Conservation (phyloP, 2,797 vertebrate genomes). For the Schizothorax lantsangensis region DNA sequence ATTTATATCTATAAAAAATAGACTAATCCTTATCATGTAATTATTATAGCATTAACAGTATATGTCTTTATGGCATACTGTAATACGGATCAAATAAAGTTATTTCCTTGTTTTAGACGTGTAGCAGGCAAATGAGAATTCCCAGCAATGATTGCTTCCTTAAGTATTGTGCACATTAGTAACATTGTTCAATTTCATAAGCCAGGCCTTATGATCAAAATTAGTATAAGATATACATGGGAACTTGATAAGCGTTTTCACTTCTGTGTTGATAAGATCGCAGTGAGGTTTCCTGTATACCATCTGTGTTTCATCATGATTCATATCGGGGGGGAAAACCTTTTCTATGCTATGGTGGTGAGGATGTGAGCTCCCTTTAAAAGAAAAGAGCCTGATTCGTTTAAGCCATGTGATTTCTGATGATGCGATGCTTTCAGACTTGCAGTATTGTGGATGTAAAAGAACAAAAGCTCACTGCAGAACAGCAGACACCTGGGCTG, state of each 20-base stretch:
- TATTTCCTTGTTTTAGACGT: conserved; percentile 33
- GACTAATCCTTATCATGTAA: not conserved
- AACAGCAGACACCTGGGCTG: not conserved
- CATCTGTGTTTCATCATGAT: conserved; percentile 31
- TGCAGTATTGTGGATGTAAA: not conserved
- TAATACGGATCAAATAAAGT: not conserved
- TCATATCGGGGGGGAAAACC: not conserved
- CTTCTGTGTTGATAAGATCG: not conserved
- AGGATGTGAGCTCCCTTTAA: conserved; percentile 36
- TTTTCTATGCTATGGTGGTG: not conserved
- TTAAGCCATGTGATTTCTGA: conserved; percentile 50
- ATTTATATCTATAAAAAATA: not conserved
- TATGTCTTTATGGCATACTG: not conserved
- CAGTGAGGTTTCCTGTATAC: not conserved
- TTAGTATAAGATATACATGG: not conserved
- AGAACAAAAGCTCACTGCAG: not conserved
- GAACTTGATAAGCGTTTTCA: not conserved
- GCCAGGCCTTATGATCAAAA: not conserved
- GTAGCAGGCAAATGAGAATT: conserved; percentile 54
- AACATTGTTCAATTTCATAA: not conserved
- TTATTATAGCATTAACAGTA: not conserved
- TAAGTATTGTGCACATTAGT: not conserved
- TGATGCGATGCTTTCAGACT: not conserved
- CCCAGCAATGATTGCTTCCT: conserved; percentile 63
- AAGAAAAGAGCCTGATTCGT: conserved; percentile 46